Base-by-base conservation (phyloP, 2,113 vertebrate species). In the Gasterosteus nipponicus region DNA sequence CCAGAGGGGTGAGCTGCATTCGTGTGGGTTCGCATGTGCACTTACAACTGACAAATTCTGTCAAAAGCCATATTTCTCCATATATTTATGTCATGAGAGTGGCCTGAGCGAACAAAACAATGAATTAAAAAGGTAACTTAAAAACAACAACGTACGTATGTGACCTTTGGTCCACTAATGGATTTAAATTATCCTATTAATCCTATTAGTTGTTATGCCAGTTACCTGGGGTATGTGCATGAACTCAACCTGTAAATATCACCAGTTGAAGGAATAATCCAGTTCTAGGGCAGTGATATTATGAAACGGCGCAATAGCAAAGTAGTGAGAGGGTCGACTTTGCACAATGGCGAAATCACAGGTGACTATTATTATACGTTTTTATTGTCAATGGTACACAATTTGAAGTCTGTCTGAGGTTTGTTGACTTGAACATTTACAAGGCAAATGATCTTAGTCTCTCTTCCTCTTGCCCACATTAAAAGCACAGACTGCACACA, bases 381-480 rank as follows among this genome's bases (percentile, higher is more conserved):
- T 14, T 69, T 35, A 35, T 44, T 47, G n/a, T 58, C 11, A 1
- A 7, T 16, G 9, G 44, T 47, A 10, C 39, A 57, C n/a, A 53
- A 31, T 26, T 10, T 12, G 14, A 60, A 60, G 19, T 58, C 31
- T 74, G 7, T 61, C 69, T 68, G 10, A 71, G 19, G 3, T 71
- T 71, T 49, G 35, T 15, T 71, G 65, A 60, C 53, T 22, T 0
- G 46, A 29, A 75, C 31, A 91, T 91, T 91, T 87, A 83, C 86
- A 87, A 89, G 78, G 72, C 80, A 89, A 91, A 87, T 89, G 2
- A 35, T 58, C 56, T 44, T 15, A 0, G 35, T 33, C 42, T 78
- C 73, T 69, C 58, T 42, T 75, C 38, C 18, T 61, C 38, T 44
- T 4, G 6, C 18, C n/a, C 58, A 75, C 66, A 69, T 77, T 31